phyloP scores from a whole-genome alignment of 2,113 vertebrate genomes.

The Cavia porcellus region DNA sequence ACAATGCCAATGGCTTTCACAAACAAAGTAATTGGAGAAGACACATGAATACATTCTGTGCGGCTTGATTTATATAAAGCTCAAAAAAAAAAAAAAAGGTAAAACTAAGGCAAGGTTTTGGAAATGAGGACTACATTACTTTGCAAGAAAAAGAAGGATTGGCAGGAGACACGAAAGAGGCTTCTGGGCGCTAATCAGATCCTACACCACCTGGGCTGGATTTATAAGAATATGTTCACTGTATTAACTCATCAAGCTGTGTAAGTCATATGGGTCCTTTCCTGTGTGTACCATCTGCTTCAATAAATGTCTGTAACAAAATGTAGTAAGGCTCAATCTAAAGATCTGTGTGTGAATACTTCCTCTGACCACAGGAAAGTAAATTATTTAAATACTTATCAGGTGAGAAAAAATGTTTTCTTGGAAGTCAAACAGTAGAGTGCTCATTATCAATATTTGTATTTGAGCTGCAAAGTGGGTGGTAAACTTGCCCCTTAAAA shows the following conservation, averaged over 20 bases:
- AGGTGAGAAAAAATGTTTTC: neutral
- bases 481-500: neutral
- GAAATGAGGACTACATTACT: neutral
- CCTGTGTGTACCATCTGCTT: neutral
- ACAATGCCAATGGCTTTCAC: conserved; percentile 16
- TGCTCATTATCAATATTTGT: neutral
- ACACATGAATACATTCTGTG: neutral
- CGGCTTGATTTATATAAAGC: neutral
- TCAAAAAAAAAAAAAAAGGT: neutral
- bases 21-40: neutral
- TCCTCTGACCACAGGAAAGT: conserved; percentile 60
- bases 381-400: conserved; percentile 60
- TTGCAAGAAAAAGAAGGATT: neutral
- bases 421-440: conserved; percentile 39
- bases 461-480: neutral
- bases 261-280: neutral
- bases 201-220: neutral
- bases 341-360: conserved; percentile 36
- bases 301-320: conserved; percentile 48
- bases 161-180: neutral
- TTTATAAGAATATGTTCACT: neutral
- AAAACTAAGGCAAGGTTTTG: neutral
- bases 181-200: neutral
- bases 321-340: conserved; percentile 3
- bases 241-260: conserved; percentile 2